Base-by-base conservation (phyloP, 2,113 vertebrate species). In the Chiloscyllium plagiosum region DNA sequence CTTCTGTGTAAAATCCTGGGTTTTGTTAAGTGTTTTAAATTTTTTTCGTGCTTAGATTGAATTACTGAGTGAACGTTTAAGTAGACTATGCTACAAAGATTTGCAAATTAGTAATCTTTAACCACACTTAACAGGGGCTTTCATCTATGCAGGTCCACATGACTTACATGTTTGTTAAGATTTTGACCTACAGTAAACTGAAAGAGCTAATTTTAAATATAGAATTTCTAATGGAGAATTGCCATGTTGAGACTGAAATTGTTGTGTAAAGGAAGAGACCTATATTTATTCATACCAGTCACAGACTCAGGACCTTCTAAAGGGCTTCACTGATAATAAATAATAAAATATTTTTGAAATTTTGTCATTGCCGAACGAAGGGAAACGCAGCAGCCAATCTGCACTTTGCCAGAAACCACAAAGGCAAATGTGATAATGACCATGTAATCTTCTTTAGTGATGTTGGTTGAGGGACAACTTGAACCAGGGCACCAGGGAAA, bases 21-120 rank as follows among this genome's bases (percentile, higher is more conserved):
- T 95, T 95, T 95, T 95, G 69, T 95, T 95, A 95, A 76, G 94
- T 52, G 94, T 50, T 70, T 72, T 95, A 61, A 94, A 94, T 29
- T 15, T 50, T 26, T 69, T 76, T 95, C 72, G 68, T 95, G 94
- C 29, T 95, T 50, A 95, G 68, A 76, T 95, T 95, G 47, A 95
- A 95, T 95, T 95, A 68, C 94, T 72, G 68, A 70, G 66, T 68
- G 69, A 70, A 95, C 50, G n/a, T 72, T 95, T 95, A 70, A 95
- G 33, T 95, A 69, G 22, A 42, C 94, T 52, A 72, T 50, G 22
- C 69, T 29, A 52, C 94, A 95, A 72, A 95, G 94, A 50, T 50
- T 72, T 72, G 37, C 47, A 95, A 95, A 95, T 95, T 72, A 72
- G 94, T 52, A 72, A 95, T 47, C 47, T 72, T 95, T 95, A 95